Base-by-base conservation (phyloP, 2,888 invertebrate species). In the Eledona agricola region DNA sequence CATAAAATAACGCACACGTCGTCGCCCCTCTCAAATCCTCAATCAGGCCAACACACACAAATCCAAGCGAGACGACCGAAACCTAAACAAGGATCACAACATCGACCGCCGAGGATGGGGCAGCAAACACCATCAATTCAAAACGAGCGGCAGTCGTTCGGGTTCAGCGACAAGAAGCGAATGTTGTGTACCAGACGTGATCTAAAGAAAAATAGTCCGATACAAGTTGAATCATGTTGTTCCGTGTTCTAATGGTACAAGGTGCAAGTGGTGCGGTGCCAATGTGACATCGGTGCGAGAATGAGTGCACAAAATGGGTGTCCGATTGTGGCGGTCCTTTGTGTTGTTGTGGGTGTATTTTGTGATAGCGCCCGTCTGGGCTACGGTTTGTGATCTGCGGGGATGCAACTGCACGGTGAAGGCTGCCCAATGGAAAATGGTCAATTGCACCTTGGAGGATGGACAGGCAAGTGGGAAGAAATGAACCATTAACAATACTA, bases 361-460 rank as follows among this genome's bases (percentile, higher is more conserved):
- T 57, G 58, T 60, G 57, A 58, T 55, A 50, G 35, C 51, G 45
- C 50, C 51, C 42, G 38, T 52, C 49, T 19, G 59, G 49, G 31
- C 60, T 46, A 79, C 79, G 46, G 76, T 86, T 59, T 87, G 87
- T 72, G 76, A 78, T 47, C 74, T 79, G 74, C 71, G 75, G 50
- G 83, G 79, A 63, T 87, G 87, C 76, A 78, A 78, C 62, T 87
- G 87, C 72, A 76, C 77, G 23, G 76, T 80, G 35, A 80, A 78
- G 38, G 78, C 79, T 15, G 81, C 82, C 29, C 73, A 72, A 32
- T 86, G 86, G 85, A 80, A 80, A 65, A 79, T 77, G 63, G 79
- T 87, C 67, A 85, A 85, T 76, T 88, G 87, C 74, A 80, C 82
- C 62, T 80, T 86, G 65, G 77, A 78, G 55, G 72, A 73, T 49